Evolutionary conservation across 2,888 invertebrate species (phyloP), one percentile per base, ranked within the genome.

Genomic region (Heliconius cydno): DNA sequence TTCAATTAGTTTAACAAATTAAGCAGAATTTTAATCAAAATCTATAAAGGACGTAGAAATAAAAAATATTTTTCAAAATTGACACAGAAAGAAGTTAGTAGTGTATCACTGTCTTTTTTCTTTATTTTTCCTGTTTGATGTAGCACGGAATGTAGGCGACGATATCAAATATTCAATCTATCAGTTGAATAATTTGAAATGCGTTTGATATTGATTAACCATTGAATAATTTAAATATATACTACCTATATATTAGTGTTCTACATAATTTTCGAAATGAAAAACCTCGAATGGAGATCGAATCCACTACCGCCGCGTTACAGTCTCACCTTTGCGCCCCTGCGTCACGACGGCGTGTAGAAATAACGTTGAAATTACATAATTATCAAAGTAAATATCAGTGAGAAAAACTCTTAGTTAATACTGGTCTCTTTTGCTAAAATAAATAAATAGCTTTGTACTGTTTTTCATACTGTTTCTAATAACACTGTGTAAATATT

Each of bases 401-500:
- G 34, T 73, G 34, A 72, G 65, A 60, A 52, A 52, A 73, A 65
- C 78, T 78, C 34, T 38, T 66, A 72, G 72, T 72, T 78, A 68
- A n/a, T 34, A 68, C 73, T 46, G 75, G 83, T 41, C n/a, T 74
- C 79, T 38, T 30, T 15, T 52, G 25, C 46, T 41, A 77, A 79
- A n/a, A 65, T 77, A 80, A 80, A 77, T 77, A 80, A 80, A 80
- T 74, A 74, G n/a, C 57, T 67, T 52, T 25, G 52, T n/a, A 67
- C 57, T 67, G 72, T 72, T 74, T 63, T 68, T n/a, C 19, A 66
- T 76, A 78, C 78, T 76, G 78, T 80, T 80, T 76, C 78, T 81
- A 78, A 76, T 81, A 81, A 82, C 82, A 83, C 79, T 83, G 83
- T 77, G 85, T 83, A 86, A 85, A 85, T 86, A 86, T 71, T 86